A percentile compares a stretch with the other conserved stretches of the same genome.
phyloP scores from a whole-genome alignment of 2,113 vertebrate species.

The Amblyopsis rosae region DNA sequence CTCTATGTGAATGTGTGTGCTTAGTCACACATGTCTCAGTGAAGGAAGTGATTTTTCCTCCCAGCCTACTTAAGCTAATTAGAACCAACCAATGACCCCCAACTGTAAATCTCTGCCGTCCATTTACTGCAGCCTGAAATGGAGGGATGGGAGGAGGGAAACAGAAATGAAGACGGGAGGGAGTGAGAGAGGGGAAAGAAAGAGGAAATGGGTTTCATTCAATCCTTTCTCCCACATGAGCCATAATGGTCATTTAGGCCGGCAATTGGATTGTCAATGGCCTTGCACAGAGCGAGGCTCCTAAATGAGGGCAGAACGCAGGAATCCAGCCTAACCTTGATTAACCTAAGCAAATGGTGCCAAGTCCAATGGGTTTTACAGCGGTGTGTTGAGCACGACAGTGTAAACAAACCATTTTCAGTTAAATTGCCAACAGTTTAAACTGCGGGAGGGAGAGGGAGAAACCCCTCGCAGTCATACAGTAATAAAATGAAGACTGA shows the following conservation, averaged over 20 bases:
- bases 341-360: slow-evolving; percentile 20
- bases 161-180: slow-evolving; percentile 10
- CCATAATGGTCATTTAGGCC: slow-evolving; percentile 42
- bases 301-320: slow-evolving; percentile 29
- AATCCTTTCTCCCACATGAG: slow-evolving; percentile 51
- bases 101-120: slow-evolving; percentile 69
- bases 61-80: slow-evolving; percentile 76
- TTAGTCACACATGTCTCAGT: slow-evolving; percentile 33
- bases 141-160: slow-evolving; percentile 22
- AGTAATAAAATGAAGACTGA: neutral
- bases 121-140: slow-evolving; percentile 41
- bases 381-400: slow-evolving; percentile 13
- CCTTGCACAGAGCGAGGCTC: slow-evolving; percentile 20
- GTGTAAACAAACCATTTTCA: slow-evolving; percentile 1
- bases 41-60: slow-evolving; percentile 56
- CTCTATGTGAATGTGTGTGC: slow-evolving; percentile 10
- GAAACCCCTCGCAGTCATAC: neutral
- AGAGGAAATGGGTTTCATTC: slow-evolving; percentile 36
- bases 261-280: slow-evolving; percentile 43
- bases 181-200: slow-evolving; percentile 5
- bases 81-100: slow-evolving; percentile 68
- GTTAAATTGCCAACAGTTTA: slow-evolving; percentile 23
- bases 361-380: neutral
- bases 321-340: slow-evolving; percentile 27
- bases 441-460: slow-evolving; percentile 28